Conservation (phyloP, 2,113 vertebrate species). For the Muntiacus reevesi region DNA sequence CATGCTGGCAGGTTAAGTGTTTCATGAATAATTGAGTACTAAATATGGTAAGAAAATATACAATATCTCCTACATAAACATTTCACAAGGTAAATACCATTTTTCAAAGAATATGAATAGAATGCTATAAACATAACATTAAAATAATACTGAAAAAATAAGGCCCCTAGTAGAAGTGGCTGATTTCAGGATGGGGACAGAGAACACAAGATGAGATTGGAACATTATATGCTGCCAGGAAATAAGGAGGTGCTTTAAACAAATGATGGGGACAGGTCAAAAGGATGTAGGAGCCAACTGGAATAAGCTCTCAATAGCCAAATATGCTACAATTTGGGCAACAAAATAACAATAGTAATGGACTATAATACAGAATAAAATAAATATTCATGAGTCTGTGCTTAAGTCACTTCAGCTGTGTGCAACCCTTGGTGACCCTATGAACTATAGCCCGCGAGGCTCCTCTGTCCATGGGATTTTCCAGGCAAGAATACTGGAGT, state of each 20-base stretch:
- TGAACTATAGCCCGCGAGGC: not conserved
- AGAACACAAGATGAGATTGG: not conserved
- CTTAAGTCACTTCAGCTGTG: not conserved
- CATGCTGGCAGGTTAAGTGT: not conserved
- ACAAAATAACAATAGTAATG: not conserved
- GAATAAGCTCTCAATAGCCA: not conserved
- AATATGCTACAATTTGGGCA: not conserved
- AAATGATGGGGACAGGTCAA: not conserved
- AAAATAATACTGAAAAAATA: not conserved
- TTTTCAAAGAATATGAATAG: conserved; percentile 3
- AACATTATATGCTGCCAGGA: not conserved
- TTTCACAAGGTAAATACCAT: not conserved
- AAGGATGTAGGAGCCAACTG: not conserved
- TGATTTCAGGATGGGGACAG: not conserved
- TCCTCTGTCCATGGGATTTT: not conserved
- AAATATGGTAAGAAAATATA: not conserved
- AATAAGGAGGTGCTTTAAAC: not conserved
- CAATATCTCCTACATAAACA: not conserved
- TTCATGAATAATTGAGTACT: not conserved
- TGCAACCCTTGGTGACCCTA: not conserved
- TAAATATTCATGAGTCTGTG: not conserved
- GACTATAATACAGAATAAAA: not conserved
- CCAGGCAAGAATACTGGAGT: not conserved
- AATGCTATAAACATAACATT: not conserved
- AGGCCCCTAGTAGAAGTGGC: not conserved